Evolutionary conservation across 1,140 invertebrate genomes (phyloP).

Genomic region (Thaumetopoea pityocampa): DNA sequence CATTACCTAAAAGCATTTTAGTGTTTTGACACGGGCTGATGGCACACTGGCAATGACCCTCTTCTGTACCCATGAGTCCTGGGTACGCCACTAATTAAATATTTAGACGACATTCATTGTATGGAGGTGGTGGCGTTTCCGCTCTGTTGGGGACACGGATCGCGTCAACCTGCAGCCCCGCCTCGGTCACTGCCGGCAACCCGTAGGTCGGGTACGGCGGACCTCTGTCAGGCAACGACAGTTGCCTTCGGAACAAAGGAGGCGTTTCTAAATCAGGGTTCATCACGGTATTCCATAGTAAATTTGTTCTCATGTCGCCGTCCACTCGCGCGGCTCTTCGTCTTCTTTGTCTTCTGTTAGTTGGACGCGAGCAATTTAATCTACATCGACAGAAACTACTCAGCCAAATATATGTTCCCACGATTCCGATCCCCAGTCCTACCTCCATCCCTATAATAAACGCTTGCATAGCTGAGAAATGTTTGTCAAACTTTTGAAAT

Average conservation of each 20-base stretch:
- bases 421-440: conserved; percentile 61
- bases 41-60: too few relatives aligned
- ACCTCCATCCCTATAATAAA: conserved; percentile 62
- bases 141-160: conserved; percentile 31
- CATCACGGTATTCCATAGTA: conserved; percentile 54
- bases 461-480: conserved; percentile 61
- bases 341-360: conserved; percentile 31
- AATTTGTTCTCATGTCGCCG: conserved; percentile 53
- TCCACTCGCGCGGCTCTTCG: conserved; percentile 36
- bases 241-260: conserved; percentile 46
- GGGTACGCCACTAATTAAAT: conserved; percentile 19
- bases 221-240: conserved; percentile 41
- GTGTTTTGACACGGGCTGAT: too few relatives aligned
- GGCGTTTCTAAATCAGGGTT: conserved; percentile 61
- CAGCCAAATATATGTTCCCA: conserved; percentile 66
- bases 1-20: too few relatives aligned
- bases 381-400: conserved; percentile 47
- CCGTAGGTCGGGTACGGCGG: conserved; percentile 32
- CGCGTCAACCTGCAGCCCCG: conserved; percentile 33
- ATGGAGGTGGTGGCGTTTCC: conserved; percentile 69
- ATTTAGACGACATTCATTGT: conserved; percentile 48
- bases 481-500: conserved; percentile 57
- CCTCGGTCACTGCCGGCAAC: conserved; percentile 22
- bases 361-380: conserved; percentile 30
- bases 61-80: too few relatives aligned